Conservation (phyloP, 2,797 vertebrate species). For the Eurystomus glaucurus region DNA sequence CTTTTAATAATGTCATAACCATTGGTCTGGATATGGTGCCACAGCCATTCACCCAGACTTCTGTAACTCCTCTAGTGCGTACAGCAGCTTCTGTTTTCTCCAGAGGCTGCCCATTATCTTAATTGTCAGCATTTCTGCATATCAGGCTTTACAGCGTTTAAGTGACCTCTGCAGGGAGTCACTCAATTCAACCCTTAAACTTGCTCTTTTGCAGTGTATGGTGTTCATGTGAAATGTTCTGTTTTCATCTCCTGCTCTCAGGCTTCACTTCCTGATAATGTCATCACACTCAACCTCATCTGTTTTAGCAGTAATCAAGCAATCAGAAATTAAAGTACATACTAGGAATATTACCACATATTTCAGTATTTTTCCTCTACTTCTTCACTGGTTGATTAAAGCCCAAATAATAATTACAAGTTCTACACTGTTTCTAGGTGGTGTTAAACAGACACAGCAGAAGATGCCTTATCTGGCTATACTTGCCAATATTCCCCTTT, state of each 20-base stretch:
- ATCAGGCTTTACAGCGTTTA: not conserved
- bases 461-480: not conserved
- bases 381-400: conserved; percentile 24
- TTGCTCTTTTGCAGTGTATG: not conserved
- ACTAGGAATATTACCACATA: not conserved
- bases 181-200: not conserved
- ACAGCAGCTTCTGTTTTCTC: not conserved
- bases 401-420: not conserved
- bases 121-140: not conserved
- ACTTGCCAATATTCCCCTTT: not conserved
- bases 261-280: conserved; percentile 33
- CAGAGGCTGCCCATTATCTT: not conserved
- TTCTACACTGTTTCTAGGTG: not conserved
- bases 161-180: not conserved
- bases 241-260: conserved; percentile 40
- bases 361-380: not conserved
- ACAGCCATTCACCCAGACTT: not conserved
- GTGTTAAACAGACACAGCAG: not conserved
- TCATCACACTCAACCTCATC: conserved; percentile 27
- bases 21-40: not conserved
- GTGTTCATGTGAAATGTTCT: not conserved
- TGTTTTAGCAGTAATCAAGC: conserved; percentile 55
- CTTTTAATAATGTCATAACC: not conserved
- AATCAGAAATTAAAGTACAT: conserved; percentile 48
- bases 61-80: not conserved